Conservation (phyloP, 2,113 vertebrate genomes). For the Tympanuchus pallidicinctus region DNA sequence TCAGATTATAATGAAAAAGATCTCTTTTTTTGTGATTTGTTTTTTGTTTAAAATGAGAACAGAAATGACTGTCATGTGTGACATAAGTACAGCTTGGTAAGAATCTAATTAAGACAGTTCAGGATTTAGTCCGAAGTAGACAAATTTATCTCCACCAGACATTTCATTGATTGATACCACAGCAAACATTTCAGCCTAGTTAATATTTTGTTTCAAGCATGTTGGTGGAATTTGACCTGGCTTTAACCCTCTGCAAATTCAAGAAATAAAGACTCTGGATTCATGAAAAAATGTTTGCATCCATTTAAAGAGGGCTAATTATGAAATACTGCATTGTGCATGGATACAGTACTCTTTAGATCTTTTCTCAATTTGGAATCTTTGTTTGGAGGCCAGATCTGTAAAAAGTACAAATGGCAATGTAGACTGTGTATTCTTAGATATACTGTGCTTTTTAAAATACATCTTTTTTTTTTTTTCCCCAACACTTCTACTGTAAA, state of each 20-base stretch:
- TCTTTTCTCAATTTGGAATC: neutral
- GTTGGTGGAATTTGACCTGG: slow-evolving; percentile 24
- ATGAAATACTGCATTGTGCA: neutral
- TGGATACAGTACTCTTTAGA: neutral
- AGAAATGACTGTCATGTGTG: neutral
- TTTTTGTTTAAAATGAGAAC: neutral
- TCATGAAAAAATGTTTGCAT: neutral
- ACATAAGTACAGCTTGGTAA: neutral
- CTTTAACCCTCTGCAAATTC: slow-evolving; percentile 1
- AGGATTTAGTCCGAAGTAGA: neutral
- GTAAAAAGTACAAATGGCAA: neutral
- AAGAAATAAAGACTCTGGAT: neutral
- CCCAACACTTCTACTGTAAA: neutral
- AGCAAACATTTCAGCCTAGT: slow-evolving; percentile 34
- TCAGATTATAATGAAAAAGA: neutral
- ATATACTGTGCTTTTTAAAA: neutral
- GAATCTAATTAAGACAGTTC: neutral
- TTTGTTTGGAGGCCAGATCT: neutral
- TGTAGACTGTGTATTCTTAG: neutral
- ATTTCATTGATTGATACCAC: slow-evolving; percentile 30
- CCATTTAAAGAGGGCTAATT: neutral
- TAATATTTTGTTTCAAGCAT: slow-evolving; percentile 49
- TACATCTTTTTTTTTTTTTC: neutral
- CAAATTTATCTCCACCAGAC: neutral
- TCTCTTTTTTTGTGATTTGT: neutral